phyloP scores from a whole-genome alignment of 2,888 invertebrate species.

The Callyntrura guangdongensis region DNA sequence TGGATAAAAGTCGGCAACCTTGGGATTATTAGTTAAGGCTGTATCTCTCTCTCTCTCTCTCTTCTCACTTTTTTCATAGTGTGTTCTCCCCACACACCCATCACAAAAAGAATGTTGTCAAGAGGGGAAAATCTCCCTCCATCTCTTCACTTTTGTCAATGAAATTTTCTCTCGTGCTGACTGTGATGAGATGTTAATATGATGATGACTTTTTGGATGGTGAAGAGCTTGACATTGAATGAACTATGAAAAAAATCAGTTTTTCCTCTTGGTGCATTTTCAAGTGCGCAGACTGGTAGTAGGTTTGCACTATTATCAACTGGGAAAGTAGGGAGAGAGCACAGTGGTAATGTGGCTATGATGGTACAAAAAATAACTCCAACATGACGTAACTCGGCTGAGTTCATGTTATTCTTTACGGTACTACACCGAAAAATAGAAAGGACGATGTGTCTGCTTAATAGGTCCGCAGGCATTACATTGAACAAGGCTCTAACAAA shows the following conservation, averaged over 20 bases:
- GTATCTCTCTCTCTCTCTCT: background rate
- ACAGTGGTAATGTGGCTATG: too few species aligned
- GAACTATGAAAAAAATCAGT: slow-evolving; percentile 31
- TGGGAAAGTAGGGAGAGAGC: slow-evolving; percentile 11
- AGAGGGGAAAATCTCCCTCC: slow-evolving; percentile 29
- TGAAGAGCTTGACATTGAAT: slow-evolving; percentile 60
- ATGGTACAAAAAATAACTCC: background rate
- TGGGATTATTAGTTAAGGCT: slow-evolving; percentile 63
- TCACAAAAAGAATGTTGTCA: slow-evolving; percentile 26
- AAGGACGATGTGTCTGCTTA: slow-evolving; percentile 17
- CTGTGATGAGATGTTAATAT: slow-evolving; percentile 56
- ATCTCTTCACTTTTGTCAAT: slow-evolving; percentile 26
- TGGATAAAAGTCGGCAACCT: slow-evolving; percentile 37
- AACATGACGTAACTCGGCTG: slow-evolving; percentile 32
- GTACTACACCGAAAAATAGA: slow-evolving; percentile 16
- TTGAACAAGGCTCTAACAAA: background rate
- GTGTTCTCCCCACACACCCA: background rate
- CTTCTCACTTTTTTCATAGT: too few species aligned
- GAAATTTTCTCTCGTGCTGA: slow-evolving; percentile 57
- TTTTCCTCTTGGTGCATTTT: slow-evolving; percentile 36
- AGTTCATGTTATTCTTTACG: background rate
- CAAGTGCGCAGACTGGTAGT: background rate
- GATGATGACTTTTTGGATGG: slow-evolving; percentile 34
- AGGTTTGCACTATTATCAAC: slow-evolving; percentile 1
- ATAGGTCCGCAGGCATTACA: background rate